Conservation (phyloP, 2,888 invertebrate genomes). For the Tachina lurida region DNA sequence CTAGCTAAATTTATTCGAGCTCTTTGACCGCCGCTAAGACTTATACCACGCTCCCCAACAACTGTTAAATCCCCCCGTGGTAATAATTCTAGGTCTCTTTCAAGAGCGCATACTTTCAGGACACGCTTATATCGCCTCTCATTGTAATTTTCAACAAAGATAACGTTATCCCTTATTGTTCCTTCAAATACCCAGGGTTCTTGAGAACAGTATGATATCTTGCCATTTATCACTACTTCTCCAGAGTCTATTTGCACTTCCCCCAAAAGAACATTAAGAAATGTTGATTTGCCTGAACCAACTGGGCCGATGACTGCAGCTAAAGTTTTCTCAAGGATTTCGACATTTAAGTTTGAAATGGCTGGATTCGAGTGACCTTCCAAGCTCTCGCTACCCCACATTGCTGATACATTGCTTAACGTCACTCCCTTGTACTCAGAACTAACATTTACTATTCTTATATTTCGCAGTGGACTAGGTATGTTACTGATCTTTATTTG, state of each 20-base stretch:
- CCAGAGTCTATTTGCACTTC: constrained; percentile 87
- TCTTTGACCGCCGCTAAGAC: constrained; percentile 89
- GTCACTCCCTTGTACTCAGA: constrained; percentile 78
- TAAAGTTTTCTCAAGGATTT: constrained; percentile 77
- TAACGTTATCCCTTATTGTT: constrained; percentile 94
- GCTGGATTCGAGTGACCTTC: constrained; percentile 75
- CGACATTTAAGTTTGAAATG: constrained; percentile 83
- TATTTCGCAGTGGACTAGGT: constrained; percentile 22
- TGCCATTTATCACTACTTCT: constrained; percentile 85
- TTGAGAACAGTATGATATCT: constrained; percentile 90
- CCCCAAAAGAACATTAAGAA: constrained; percentile 88
- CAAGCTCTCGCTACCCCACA: constrained; percentile 38
- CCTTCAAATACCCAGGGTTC: constrained; percentile 92
- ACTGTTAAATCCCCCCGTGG: constrained; percentile 84
- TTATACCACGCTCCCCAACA: constrained; percentile 88
- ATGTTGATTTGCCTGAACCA: constrained; percentile 89
- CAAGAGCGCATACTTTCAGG: constrained; percentile 85
- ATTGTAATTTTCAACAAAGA: constrained; percentile 91
- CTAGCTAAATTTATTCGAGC: constrained; percentile 90
- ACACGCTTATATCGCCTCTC: constrained; percentile 84
- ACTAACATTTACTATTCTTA: constrained; percentile 73
- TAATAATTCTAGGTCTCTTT: constrained; percentile 86
- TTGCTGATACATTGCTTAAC: constrained; percentile 80
- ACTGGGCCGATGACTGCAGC: constrained; percentile 88
- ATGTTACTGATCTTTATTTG: not conserved